Evolutionary conservation across 2,888 invertebrate species (phyloP).

Genomic region (Therioaphis trifolii): DNA sequence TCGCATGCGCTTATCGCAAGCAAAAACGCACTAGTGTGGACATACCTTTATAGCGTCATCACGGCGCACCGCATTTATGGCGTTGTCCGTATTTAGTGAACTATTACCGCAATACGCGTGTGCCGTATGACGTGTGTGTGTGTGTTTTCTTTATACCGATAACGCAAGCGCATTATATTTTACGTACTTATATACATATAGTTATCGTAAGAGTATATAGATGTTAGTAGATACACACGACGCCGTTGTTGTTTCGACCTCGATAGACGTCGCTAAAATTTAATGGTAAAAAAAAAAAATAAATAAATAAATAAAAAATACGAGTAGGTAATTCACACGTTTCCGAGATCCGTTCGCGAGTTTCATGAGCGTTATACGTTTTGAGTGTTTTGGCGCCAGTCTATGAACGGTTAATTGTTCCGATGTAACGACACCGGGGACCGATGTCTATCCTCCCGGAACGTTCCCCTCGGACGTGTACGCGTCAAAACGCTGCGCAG

Average conservation of each 20-base stretch:
- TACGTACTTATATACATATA: too few relatives aligned
- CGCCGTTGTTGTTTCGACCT: neutral
- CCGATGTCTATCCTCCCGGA: neutral
- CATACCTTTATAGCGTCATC: too few relatives aligned
- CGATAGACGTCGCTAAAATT: neutral
- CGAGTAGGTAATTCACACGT: neutral
- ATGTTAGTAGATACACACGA: too few relatives aligned
- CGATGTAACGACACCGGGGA: neutral
- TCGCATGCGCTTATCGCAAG: too few relatives aligned
- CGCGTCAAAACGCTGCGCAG: conserved; percentile 38
- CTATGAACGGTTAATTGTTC: neutral
- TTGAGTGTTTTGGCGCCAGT: conserved; percentile 56
- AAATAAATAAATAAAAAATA: too few relatives aligned
- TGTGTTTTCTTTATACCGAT: too few relatives aligned
- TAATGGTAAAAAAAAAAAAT: too few relatives aligned
- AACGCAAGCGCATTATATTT: neutral
- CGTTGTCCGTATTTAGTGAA: conserved; percentile 31
- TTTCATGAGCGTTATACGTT: neutral
- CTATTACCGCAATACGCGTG: neutral
- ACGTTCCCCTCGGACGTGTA: neutral
- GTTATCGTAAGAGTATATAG: too few relatives aligned
- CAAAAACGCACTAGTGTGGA: too few relatives aligned
- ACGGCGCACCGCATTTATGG: neutral
- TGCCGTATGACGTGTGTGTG: too few relatives aligned
- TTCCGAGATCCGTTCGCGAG: neutral